Conservation (phyloP, 1,140 invertebrate genomes). For the Trichomalopsis sarcophagae region DNA sequence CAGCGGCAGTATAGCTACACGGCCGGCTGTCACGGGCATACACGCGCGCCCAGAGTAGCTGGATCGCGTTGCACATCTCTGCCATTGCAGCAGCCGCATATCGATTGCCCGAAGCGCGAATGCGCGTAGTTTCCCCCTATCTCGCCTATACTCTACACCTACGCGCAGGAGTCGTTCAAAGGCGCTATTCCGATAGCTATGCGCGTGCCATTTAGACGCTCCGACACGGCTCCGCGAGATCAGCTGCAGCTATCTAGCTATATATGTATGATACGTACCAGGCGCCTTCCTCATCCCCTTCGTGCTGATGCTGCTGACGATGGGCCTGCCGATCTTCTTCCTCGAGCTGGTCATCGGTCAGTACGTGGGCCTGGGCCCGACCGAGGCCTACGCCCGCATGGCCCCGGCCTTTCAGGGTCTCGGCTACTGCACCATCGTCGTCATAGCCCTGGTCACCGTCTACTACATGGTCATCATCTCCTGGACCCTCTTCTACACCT, state of each 20-base stretch:
- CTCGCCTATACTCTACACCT: too few species aligned
- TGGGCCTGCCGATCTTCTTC: conserved; percentile 87
- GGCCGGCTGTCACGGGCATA: not conserved
- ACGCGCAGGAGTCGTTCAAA: not conserved
- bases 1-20: not conserved
- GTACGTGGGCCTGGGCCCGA: conserved; percentile 78
- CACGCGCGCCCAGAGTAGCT: not conserved
- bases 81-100: not conserved
- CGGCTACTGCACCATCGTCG: conserved; percentile 82
- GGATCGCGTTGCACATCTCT: conserved; percentile 5
- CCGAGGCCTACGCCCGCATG: conserved; percentile 77
- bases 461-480: conserved; percentile 91
- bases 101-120: conserved; percentile 10
- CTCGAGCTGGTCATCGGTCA: conserved; percentile 81
- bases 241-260: not conserved
- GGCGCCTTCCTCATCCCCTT: conserved; percentile 89
- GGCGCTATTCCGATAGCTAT: not conserved
- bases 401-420: conserved; percentile 80
- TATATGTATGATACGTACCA: conserved; percentile 61
- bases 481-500: conserved; percentile 86
- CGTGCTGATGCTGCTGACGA: conserved; percentile 83
- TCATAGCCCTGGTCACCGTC: conserved; percentile 86
- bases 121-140: not conserved
- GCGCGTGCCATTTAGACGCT: not conserved
- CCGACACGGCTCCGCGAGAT: not conserved